A percentile compares a stretch with the other conserved stretches of the same genome.
Evolutionary conservation across 2,797 vertebrate species (phyloP).

Genomic region (Oreortyx pictus): DNA sequence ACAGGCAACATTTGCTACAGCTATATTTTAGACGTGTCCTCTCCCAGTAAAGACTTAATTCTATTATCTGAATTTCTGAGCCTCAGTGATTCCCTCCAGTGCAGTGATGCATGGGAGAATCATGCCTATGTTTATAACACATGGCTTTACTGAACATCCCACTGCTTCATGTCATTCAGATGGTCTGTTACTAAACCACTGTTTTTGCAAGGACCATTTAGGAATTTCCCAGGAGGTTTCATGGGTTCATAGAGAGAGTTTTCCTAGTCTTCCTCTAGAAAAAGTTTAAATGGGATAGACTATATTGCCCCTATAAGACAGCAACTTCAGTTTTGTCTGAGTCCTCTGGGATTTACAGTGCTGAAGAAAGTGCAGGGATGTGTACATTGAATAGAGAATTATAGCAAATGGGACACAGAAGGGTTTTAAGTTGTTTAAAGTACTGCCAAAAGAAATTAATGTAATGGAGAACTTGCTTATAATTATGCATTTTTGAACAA

Average conservation of each 20-base stretch:
- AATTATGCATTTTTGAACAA: background rate
- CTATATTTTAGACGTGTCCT: background rate
- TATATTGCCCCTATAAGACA: background rate
- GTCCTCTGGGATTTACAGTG: background rate
- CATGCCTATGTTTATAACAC: background rate
- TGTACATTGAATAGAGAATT: background rate
- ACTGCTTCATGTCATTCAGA: background rate
- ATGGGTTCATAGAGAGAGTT: background rate
- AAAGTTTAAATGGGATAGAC: background rate
- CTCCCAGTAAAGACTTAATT: background rate
- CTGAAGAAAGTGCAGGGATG: background rate
- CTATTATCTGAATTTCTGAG: background rate
- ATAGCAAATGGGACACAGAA: background rate
- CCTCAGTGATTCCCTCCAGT: background rate
- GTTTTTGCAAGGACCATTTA: background rate
- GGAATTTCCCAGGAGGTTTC: background rate
- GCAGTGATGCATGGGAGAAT: background rate
- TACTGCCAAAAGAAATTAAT: background rate
- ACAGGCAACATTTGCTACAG: background rate
- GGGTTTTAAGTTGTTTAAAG: background rate
- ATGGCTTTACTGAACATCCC: background rate
- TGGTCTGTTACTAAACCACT: background rate
- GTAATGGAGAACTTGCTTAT: background rate
- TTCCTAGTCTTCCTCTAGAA: background rate
- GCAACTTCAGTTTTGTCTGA: background rate